Base-by-base conservation (phyloP, 2,888 invertebrate species). In the Rhagophthalmus giganteus region DNA sequence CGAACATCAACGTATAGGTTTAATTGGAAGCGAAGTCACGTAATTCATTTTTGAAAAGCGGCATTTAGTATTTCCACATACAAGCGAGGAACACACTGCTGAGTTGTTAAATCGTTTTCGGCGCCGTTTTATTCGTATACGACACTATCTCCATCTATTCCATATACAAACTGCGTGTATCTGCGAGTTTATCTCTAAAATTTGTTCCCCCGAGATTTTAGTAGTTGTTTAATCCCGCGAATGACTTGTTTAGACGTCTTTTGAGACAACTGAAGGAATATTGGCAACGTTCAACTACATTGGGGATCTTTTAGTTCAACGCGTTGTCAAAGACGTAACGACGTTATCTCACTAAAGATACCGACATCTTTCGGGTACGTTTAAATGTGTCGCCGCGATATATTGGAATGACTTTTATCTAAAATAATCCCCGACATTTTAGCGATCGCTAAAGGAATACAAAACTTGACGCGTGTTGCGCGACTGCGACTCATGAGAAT, bases 161-260 rank as follows among this genome's bases (percentile, higher is more conserved):
- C 49, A 42, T 48, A 48, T 38, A 44, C 40, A 48, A 55, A 46
- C 49, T 34, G 37, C 25, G 37, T 11, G 44, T 55, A 42, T 52
- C 39, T 46, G 12, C 24, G 39, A 39, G 57, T 55, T 55, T 55
- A 59, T 60, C 60, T 56, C 54, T 37, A 44, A 54, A 60, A 60
- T 58, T 58, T 46, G 54, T 50, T 46, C 54, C 49, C 38, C n/a
- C n/a, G 57, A 52, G 55, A 48, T 46, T 45, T 48, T 37, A 37
- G 49, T 47, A 57, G 55, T 53, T 56, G 54, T 59, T 59, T 57
- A 59, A 55, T 57, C 57, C 55, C 39, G 47, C 39, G 52, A 49
- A 60, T 48, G 57, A 56, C 56, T 60, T 58, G 55, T 58, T 58
- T 56, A 55, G 55, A 39, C 55, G 55, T 46, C 58, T 56, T 51